Evolutionary conservation across 2,797 vertebrate genomes (phyloP), one percentile per base, ranked within the genome.

Genomic region (Diplodus puntazzo): DNA sequence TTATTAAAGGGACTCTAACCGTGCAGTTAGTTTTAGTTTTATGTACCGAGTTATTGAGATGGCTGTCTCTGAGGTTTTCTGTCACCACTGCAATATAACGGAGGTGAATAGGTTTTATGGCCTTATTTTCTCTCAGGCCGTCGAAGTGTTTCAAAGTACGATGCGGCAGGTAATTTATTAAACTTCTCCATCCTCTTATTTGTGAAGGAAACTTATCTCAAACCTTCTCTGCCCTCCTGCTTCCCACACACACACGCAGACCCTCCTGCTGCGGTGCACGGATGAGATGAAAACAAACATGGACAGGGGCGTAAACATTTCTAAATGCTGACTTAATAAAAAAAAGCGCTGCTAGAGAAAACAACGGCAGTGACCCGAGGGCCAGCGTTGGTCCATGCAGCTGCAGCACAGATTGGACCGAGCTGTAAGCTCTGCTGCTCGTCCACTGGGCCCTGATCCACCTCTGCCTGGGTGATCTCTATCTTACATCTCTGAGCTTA

Each of bases 271-370:
- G 82, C 58, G 85, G 69, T 61, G 68, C 80, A 69, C 84, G 67
- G 77, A 86, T 83, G 75, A 91, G 89, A 93, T 81, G 69, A 92
- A 92, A 94, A 92, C 87, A 93, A 92, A 91, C 81, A 87, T 18
- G 66, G 57, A 75, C 53, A 54, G 74, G 83, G 88, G 88, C 91
- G 92, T 92, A 87, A 92, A 92, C 87, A 87, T 90, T 85, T 81
- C 85, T 85, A 92, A 93, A 92, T 80, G 89, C 89, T 88, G 87
- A 94, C 85, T 90, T 92, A 85, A 92, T 93, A 87, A 92, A 92
- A 88, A 86, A 88, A 86, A 75, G 9, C 13, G 17, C 70, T 74
- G 42, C 77, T 49, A 80, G 81, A 86, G 80, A 86, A 92, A 93
- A 91, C 83, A 86, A 81, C 70, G 49, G 64, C 79, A 57, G 79